phyloP scores from a whole-genome alignment of 2,797 vertebrate species.

The Enteromius trimaculatus region DNA sequence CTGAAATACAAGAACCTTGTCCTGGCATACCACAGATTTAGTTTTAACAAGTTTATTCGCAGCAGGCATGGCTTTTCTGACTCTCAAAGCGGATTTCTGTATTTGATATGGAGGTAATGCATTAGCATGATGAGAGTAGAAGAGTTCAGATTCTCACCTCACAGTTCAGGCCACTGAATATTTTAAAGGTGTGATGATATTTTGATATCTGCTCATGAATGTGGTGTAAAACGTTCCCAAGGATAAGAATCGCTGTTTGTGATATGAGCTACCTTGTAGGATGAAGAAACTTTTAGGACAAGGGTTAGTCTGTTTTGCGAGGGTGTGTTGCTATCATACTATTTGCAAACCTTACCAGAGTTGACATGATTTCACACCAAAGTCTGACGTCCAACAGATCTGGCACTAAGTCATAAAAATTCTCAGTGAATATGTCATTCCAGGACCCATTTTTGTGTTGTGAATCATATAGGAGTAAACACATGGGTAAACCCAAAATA shows the following conservation, averaged over 20 bases:
- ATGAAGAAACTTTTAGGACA: not conserved
- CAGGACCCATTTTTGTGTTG: conserved; percentile 20
- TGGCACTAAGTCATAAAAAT: conserved; percentile 39
- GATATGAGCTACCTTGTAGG: not conserved
- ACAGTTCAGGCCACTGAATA: conserved; percentile 28
- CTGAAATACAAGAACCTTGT: conserved; percentile 19
- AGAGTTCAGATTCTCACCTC: conserved; percentile 23
- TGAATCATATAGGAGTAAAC: conserved; percentile 47
- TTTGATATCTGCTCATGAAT: conserved; percentile 34
- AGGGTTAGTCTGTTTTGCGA: not conserved
- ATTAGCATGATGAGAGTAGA: conserved; percentile 45
- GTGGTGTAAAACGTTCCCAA: conserved; percentile 8
- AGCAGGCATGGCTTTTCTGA: not conserved
- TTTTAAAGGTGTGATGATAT: conserved; percentile 43
- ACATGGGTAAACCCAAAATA: conserved; percentile 54
- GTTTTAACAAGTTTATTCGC: conserved; percentile 35
- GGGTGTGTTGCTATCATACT: not conserved
- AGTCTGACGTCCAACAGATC: not conserved
- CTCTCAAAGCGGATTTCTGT: conserved; percentile 1
- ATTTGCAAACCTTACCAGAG: not conserved
- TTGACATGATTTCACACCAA: conserved; percentile 5
- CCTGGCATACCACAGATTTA: conserved; percentile 5
- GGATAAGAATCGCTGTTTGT: not conserved
- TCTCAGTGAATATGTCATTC: conserved; percentile 28
- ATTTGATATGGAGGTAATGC: conserved; percentile 36